Evolutionary conservation across 2,797 vertebrate genomes (phyloP).

Genomic region (Streptopelia turtur): DNA sequence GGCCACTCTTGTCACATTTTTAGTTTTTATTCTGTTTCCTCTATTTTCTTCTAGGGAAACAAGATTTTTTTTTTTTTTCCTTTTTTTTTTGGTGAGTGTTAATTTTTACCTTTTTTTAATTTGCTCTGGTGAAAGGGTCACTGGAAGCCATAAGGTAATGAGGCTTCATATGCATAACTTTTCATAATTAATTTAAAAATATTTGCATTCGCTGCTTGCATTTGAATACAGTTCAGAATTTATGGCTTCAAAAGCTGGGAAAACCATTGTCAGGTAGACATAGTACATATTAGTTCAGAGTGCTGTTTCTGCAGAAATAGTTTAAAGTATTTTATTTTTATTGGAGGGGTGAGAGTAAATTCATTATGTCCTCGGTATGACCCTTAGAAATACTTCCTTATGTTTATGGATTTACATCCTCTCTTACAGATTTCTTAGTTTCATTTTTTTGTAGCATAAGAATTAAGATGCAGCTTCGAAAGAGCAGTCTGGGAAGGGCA

Average conservation of each 20-base stretch:
- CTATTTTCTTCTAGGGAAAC: conserved; percentile 1
- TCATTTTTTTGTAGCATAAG: neutral
- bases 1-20: neutral
- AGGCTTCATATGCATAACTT: conserved; percentile 27
- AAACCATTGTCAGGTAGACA: neutral
- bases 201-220: conserved; percentile 43
- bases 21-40: neutral
- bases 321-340: conserved; percentile 69
- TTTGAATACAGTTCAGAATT: conserved; percentile 63
- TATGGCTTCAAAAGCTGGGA: conserved; percentile 35
- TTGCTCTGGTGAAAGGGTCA: conserved; percentile 15
- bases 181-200: conserved; percentile 59
- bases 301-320: conserved; percentile 56
- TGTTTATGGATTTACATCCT: conserved; percentile 46
- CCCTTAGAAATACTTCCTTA: conserved; percentile 68
- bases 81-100: neutral
- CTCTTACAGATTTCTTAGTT: neutral
- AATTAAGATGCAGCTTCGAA: conserved; percentile 1
- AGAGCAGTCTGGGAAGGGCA: neutral
- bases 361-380: conserved; percentile 69
- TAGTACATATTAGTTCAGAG: neutral
- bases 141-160: conserved; percentile 12
- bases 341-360: conserved; percentile 68
- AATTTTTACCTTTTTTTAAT: conserved; percentile 41
- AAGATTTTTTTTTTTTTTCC: neutral